These are phyloP conservation scores for Coluber constrictor DNA, from an alignment of 2,797 vertebrate species.

Conservation along the genomic window DNA sequence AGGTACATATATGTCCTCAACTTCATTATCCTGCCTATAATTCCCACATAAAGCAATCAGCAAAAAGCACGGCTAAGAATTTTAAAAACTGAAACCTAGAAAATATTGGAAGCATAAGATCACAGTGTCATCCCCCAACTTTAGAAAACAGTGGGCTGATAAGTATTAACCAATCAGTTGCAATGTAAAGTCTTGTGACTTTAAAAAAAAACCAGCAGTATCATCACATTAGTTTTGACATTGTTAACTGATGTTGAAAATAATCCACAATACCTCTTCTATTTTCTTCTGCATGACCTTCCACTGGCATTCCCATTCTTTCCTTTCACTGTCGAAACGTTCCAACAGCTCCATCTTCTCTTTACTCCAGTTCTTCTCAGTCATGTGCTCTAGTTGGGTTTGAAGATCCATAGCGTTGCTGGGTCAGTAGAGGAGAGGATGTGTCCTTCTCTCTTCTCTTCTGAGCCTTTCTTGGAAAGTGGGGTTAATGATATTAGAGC, in stretches of 20 bases:
- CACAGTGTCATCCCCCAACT: neutral
- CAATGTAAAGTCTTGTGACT: neutral
- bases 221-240: constrained; percentile 9
- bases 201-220: neutral
- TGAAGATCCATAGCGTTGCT: constrained; percentile 85
- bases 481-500: constrained; percentile 58
- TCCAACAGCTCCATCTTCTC: constrained; percentile 92
- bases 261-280: constrained; percentile 82
- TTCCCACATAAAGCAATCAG: neutral
- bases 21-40: neutral
- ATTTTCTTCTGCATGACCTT: constrained; percentile 95
- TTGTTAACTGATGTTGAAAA: constrained; percentile 21
- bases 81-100: neutral
- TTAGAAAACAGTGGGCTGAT: neutral
- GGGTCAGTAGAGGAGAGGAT: constrained; percentile 73
- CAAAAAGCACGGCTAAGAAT: neutral
- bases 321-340: constrained; percentile 90
- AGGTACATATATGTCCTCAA: too few relatives aligned
- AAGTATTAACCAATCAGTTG: neutral
- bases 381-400: constrained; percentile 79
- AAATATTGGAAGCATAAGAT: neutral
- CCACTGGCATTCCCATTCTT: constrained; percentile 95
- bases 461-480: constrained; percentile 66
- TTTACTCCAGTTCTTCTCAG: constrained; percentile 83
- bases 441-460: constrained; percentile 75